Base-by-base conservation (phyloP, 2,113 vertebrate genomes). In the Pimephales promelas region DNA sequence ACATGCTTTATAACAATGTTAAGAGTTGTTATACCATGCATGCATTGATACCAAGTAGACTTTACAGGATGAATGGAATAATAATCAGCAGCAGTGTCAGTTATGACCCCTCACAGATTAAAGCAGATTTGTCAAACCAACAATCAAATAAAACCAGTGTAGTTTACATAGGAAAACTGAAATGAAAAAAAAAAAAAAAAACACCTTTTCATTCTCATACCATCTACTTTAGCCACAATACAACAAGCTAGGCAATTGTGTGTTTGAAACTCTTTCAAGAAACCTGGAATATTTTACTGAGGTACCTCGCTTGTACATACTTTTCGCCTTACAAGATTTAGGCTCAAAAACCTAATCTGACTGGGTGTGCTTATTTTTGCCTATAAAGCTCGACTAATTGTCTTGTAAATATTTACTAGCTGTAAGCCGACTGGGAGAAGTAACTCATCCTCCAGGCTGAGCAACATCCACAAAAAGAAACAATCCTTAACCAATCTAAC, bases 81-180 rank as follows among this genome's bases (percentile, higher is more conserved):
- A 73, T 31, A 24, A 59, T 22, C 78, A 84, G 81, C 66, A 85
- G 74, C 75, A 84, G 57, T 62, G 72, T 84, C 83, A 79, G 45
- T 52, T 66, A 56, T 45, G 75, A 85, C 54, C 54, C 49, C 52
- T 76, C 22, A 66, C 59, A 74, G 76, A 76, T 74, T 66, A 83
- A 77, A 83, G 72, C 34, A 22, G 61, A 34, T 76, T 45, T 14
- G 7, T 56, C 56, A 72, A 73, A 66, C 22, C 81, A 86, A 68
- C 66, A n/a, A 22, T 61, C 49, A 82, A 82, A 82, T n/a, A 52
- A 87, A 56, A 76, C 83, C 79, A 81, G 79, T 75, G 34, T 61
- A 10, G 24, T 68, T 83, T 66, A 76, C 43, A 83, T 18, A 36
- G 45, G 7, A 47, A 74, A 61, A 13, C 56, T 45, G 56, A 72